These are phyloP conservation scores for Ctenicera cuprea DNA, from an alignment of 2,888 invertebrate species.

Conservation along the genomic window DNA sequence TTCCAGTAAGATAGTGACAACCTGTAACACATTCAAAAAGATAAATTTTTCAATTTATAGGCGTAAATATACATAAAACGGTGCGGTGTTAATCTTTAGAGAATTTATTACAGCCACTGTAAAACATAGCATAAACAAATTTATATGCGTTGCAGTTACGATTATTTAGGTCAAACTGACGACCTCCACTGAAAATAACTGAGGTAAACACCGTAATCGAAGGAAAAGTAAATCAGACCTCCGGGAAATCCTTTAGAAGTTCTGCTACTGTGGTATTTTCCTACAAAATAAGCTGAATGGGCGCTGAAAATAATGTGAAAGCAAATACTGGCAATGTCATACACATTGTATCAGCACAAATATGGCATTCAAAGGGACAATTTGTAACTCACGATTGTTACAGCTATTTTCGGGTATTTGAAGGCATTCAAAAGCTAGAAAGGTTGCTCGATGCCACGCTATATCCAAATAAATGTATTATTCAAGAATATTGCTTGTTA, in stretches of 20 bases:
- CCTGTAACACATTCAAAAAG: too few relatives aligned
- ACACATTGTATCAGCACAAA: background rate
- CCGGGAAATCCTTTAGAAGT: constrained; percentile 18
- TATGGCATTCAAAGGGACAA: background rate
- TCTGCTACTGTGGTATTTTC: constrained; percentile 5
- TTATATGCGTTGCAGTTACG: constrained; percentile 8
- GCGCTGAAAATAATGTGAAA: constrained; percentile 4
- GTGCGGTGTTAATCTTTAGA: too few relatives aligned
- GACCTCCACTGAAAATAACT: constrained; percentile 26
- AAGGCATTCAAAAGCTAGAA: background rate
- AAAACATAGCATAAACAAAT: background rate
- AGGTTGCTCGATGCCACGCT: background rate
- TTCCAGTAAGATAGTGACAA: too few relatives aligned
- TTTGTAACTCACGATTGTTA: background rate
- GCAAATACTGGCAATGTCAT: constrained; percentile 8
- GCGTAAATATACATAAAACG: too few relatives aligned
- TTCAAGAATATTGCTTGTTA: constrained; percentile 1
- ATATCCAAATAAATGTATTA: constrained; percentile 7
- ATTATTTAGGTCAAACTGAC: constrained; percentile 19
- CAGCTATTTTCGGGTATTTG: background rate
- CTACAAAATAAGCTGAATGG: constrained; percentile 9
- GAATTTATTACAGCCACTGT: too few relatives aligned
- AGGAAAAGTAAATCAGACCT: constrained; percentile 32
- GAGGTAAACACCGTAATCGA: constrained; percentile 30
- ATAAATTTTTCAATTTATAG: too few relatives aligned